Evolutionary conservation across 2,797 vertebrate genomes (phyloP).

Genomic region (Spinus pinus): DNA sequence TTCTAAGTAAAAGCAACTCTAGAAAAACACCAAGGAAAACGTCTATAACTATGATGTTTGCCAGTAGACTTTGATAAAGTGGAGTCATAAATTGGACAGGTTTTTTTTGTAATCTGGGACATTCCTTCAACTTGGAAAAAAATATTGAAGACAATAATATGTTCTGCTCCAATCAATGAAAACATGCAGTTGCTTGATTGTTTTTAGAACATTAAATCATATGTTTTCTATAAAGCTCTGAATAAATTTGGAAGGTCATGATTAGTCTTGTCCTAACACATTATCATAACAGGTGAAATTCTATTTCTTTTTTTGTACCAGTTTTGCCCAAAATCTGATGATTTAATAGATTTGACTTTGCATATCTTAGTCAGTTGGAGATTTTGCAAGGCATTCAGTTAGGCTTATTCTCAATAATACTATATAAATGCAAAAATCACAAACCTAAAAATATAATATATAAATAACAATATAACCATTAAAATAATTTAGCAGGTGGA

Average conservation of each 20-base stretch:
- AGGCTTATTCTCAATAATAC: neutral
- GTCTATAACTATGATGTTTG: neutral
- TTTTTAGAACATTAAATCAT: neutral
- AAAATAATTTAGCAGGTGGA: neutral
- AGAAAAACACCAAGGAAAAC: neutral
- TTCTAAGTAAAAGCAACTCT: neutral
- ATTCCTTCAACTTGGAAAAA: neutral
- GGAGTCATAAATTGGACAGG: neutral
- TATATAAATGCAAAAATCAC: neutral
- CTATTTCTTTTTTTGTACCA: neutral
- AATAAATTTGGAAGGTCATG: neutral
- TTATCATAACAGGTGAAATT: neutral
- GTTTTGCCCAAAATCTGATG: neutral
- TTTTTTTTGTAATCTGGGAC: neutral
- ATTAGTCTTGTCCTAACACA: neutral
- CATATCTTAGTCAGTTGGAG: neutral
- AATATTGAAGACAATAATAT: neutral
- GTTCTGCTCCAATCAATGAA: neutral
- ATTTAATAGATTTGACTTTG: neutral
- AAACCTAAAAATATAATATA: neutral
- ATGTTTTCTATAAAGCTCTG: neutral
- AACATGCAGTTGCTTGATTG: neutral
- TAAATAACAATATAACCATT: neutral
- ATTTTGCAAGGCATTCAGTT: neutral
- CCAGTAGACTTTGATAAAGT: neutral